Evolutionary conservation across 2,113 vertebrate species (phyloP).

Genomic region (Parus major): DNA sequence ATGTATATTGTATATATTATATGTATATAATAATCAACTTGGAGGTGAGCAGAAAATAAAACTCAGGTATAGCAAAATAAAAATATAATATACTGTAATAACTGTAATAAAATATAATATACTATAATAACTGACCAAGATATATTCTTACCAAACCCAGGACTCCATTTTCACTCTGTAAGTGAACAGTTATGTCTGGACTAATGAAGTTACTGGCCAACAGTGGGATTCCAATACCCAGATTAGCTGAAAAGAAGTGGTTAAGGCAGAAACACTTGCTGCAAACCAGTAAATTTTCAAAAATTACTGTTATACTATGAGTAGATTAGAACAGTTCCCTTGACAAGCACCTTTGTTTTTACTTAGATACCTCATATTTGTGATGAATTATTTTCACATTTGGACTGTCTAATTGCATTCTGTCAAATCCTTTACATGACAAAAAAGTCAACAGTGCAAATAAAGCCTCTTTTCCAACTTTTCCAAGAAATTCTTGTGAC

Average conservation of each 20-base stretch:
- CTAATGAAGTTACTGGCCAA: conserved; percentile 97
- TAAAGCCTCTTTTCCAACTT: not conserved
- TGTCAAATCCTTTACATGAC: not conserved
- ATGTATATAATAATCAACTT: not conserved
- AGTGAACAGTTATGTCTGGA: conserved; percentile 90
- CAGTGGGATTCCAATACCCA: conserved; percentile 97
- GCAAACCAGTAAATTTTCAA: not conserved
- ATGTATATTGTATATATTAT: too few species aligned
- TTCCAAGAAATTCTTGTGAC: not conserved
- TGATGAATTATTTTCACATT: not conserved
- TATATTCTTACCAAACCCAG: conserved; percentile 89
- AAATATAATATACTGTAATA: too few species aligned
- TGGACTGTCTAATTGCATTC: not conserved
- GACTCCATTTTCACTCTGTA: conserved; percentile 98
- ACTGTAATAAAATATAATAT: too few species aligned
- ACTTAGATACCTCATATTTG: not conserved
- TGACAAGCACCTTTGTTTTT: not conserved
- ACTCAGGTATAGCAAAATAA: not conserved
- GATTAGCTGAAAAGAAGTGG: conserved; percentile 82
- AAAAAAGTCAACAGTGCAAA: not conserved
- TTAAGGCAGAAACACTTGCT: conserved; percentile 65
- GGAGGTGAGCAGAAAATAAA: not conserved
- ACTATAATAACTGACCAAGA: not conserved
- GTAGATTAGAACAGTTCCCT: not conserved
- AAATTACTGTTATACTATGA: not conserved